Evolutionary conservation across 2,797 vertebrate genomes (phyloP), one percentile per base, ranked within the genome.

Genomic region (Gymnothorax reevesii): DNA sequence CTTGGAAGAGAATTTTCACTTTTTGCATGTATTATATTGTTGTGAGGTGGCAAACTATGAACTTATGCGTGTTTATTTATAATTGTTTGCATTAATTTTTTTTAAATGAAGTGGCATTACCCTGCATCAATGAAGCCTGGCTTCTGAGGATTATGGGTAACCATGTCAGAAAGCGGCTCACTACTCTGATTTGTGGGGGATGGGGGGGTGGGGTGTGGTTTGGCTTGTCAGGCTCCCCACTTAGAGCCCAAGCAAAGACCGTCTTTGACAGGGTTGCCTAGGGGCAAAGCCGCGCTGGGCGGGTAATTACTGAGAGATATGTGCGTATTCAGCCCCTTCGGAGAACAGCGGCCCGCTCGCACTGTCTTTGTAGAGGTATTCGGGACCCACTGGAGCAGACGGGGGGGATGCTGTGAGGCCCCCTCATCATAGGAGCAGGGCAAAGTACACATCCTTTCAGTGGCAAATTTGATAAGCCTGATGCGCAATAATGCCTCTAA

Each of bases 181-280:
- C 42, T 52, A 20, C 57, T 77, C 10, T 66, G 57, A 86, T 42
- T 52, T 27, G 75, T 25, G 52, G 59, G 33, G 73, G 73, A 42
- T 2, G 25, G 25, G 82, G 82, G 20, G 59, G 15, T 62, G 64
- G 12, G 83, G 25, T 8, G 17, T 27, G 12, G 25, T 6, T 75
- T 75, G 66, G 54, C 71, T 60, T 85, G 83, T 84, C 59, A 85
- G 54, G 42, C 75, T 69, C 73, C 60, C 83, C 57, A 57, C 69
- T 87, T 64, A 79, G 83, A 9, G 49, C 59, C 12, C 33, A 42
- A 87, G 69, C 20, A 64, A 73, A 79, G 73, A 85, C 22, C 10
- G 59, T 77, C 59, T 80, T 77, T 84, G 86, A 80, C 86, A 82
- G 86, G 5, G 57, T 7, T 54, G 83, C 73, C 86, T 49, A 66